A percentile compares a stretch with the other conserved stretches of the same genome.
Conservation (phyloP, 2,113 vertebrate species). For the Nansenia antarctica region DNA sequence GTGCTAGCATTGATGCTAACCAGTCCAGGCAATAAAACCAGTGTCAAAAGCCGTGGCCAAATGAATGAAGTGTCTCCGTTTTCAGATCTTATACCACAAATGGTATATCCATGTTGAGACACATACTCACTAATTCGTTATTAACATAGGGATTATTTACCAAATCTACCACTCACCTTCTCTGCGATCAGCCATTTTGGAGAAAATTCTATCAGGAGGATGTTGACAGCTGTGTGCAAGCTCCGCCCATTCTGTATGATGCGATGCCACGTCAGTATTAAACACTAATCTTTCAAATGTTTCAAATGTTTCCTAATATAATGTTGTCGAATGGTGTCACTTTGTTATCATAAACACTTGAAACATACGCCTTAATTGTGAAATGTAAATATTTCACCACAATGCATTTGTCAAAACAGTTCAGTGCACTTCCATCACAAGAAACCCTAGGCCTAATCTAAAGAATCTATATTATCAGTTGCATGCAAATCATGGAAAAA, state of each 20-base stretch:
- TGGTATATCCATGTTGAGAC: background rate
- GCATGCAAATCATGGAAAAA: background rate
- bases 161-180: conserved; percentile 61
- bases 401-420: too few relatives aligned
- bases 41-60: background rate
- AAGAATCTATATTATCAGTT: too few relatives aligned
- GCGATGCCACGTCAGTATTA: conserved; percentile 60
- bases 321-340: background rate
- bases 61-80: background rate
- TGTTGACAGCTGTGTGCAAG: conserved; percentile 62
- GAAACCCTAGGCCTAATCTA: too few relatives aligned
- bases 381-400: too few relatives aligned
- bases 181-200: conserved; percentile 78
- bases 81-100: background rate
- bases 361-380: too few relatives aligned
- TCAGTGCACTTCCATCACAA: too few relatives aligned
- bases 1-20: background rate
- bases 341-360: background rate
- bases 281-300: conserved; percentile 18
- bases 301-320: background rate
- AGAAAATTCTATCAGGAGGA: conserved; percentile 59
- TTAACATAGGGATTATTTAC: background rate
- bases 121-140: background rate
- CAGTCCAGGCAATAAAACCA: background rate
- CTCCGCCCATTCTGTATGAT: conserved; percentile 54